These are phyloP conservation scores for Apodemia mormo DNA, from an alignment of 2,888 invertebrate genomes.

Conservation along the genomic window DNA sequence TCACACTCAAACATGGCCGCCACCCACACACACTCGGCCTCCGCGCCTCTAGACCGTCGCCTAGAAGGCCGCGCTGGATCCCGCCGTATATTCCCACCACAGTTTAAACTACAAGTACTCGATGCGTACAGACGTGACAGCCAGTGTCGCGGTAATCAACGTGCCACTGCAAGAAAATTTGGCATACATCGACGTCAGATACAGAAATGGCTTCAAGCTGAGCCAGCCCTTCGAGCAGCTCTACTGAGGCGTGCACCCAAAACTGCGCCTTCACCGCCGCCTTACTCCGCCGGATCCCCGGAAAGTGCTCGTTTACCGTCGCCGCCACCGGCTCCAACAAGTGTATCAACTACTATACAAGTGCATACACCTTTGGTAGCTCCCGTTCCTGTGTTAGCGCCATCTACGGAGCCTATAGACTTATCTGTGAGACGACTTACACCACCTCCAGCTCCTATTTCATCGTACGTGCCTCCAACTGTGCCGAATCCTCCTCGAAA, in stretches of 20 bases:
- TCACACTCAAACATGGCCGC: slow-evolving; percentile 61
- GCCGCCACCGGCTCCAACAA: slow-evolving; percentile 63
- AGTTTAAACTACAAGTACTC: slow-evolving; percentile 93
- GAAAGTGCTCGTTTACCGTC: slow-evolving; percentile 71
- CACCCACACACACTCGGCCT: slow-evolving; percentile 73
- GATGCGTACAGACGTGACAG: slow-evolving; percentile 93
- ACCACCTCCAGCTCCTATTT: slow-evolving; percentile 45
- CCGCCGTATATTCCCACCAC: slow-evolving; percentile 92
- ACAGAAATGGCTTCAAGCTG: slow-evolving; percentile 95
- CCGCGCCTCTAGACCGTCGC: slow-evolving; percentile 74
- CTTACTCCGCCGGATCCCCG: slow-evolving; percentile 68
- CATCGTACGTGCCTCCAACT: slow-evolving; percentile 45
- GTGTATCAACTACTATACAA: slow-evolving; percentile 51
- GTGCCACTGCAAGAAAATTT: slow-evolving; percentile 94
- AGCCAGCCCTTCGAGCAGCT: slow-evolving; percentile 88
- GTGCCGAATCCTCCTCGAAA: slow-evolving; percentile 69
- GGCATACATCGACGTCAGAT: slow-evolving; percentile 94
- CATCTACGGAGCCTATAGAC: slow-evolving; percentile 61
- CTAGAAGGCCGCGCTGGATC: slow-evolving; percentile 87
- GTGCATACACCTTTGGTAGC: slow-evolving; percentile 43
- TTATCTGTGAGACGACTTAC: slow-evolving; percentile 58
- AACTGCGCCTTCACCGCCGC: slow-evolving; percentile 74
- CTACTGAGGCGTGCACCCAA: slow-evolving; percentile 78
- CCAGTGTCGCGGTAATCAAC: slow-evolving; percentile 94
- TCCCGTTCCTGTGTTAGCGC: slow-evolving; percentile 50